These are phyloP conservation scores for Bombus impatiens DNA, from an alignment of 1,140 invertebrate species.

Conservation along the genomic window DNA sequence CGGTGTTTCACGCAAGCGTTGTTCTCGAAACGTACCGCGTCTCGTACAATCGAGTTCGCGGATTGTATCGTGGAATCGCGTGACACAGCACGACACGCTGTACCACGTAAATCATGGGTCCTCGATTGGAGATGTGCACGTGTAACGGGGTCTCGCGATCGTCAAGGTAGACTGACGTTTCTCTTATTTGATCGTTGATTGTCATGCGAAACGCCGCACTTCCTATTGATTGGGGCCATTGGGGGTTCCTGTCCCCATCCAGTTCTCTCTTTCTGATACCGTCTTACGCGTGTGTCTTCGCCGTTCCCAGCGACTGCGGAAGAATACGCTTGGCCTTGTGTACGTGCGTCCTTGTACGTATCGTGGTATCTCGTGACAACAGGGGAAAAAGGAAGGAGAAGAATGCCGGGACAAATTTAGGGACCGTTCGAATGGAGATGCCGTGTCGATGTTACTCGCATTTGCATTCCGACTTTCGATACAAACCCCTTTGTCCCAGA, in stretches of 20 bases:
- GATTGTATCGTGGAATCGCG: constrained; percentile 41
- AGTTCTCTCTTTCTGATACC: constrained; percentile 13
- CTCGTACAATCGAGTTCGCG: neutral
- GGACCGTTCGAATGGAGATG: constrained; percentile 73
- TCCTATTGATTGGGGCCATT: constrained; percentile 74
- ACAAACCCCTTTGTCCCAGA: constrained; percentile 67
- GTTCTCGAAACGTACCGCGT: neutral
- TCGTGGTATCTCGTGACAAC: constrained; percentile 31
- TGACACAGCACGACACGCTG: constrained; percentile 5
- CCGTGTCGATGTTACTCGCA: constrained; percentile 73
- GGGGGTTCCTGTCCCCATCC: constrained; percentile 51
- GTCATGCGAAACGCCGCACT: constrained; percentile 77
- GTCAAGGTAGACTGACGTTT: constrained; percentile 59
- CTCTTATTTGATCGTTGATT: constrained; percentile 74
- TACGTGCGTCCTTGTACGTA: constrained; percentile 23
- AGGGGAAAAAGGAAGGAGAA: constrained; percentile 41
- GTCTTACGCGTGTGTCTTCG: constrained; percentile 58
- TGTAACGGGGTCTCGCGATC: neutral
- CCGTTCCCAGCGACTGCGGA: constrained; percentile 24
- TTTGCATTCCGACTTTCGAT: constrained; percentile 73
- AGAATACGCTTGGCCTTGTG: constrained; percentile 44
- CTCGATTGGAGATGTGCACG: neutral
- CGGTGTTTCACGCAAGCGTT: neutral
- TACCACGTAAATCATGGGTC: constrained; percentile 23
- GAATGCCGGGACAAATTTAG: constrained; percentile 72